Conservation (phyloP, 2,113 vertebrate genomes). For the Barbus barbus region DNA sequence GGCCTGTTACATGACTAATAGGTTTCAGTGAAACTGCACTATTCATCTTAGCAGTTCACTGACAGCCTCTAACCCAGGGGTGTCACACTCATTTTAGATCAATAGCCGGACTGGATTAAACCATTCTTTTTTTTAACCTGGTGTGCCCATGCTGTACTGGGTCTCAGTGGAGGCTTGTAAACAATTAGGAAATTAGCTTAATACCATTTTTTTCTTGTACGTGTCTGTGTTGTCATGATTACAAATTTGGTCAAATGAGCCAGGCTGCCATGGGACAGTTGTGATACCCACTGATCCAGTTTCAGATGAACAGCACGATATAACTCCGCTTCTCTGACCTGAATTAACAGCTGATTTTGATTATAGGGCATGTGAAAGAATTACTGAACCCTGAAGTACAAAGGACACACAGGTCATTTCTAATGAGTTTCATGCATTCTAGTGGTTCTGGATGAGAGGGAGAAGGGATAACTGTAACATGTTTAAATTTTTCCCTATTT, state of each 20-base stretch:
- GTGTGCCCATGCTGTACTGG: not conserved
- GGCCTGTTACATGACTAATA: constrained; percentile 12
- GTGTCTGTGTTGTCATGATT: not conserved
- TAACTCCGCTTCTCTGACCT: not conserved
- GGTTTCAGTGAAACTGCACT: constrained; percentile 11
- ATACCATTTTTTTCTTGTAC: not conserved
- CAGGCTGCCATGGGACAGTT: not conserved
- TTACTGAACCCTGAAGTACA: not conserved
- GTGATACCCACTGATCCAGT: not conserved
- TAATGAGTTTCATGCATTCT: not conserved
- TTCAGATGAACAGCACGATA: not conserved
- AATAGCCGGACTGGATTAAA: constrained; percentile 5
- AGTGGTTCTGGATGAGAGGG: not conserved
- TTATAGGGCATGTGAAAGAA: not conserved
- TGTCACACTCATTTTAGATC: constrained; percentile 20
- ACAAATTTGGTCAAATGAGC: not conserved
- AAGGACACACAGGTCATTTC: not conserved
- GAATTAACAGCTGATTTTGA: constrained; percentile 17
- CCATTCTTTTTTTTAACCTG: not conserved
- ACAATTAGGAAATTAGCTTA: not conserved
- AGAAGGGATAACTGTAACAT: not conserved
- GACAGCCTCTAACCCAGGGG: constrained; percentile 20
- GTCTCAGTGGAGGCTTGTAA: not conserved
- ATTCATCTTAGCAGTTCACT: constrained; percentile 24
- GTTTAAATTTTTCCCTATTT: not conserved